Percentiles rank a stretch among this genome's conserved stretches.
Conservation (phyloP, 2,888 invertebrate genomes). For the Acheta domesticus region DNA sequence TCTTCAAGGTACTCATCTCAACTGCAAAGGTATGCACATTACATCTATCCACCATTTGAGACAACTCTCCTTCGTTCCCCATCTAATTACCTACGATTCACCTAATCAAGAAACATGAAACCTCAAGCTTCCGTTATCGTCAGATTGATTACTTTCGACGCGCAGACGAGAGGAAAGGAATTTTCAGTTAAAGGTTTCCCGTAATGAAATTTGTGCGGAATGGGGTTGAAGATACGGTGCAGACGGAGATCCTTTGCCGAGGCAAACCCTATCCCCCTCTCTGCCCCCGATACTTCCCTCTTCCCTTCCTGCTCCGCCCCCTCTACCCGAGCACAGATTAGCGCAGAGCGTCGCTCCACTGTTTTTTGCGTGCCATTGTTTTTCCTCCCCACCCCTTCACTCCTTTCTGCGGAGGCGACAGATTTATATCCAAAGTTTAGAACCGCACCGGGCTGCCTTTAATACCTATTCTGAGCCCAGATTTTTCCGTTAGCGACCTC, state of each 20-base stretch:
- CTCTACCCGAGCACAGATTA: neutral
- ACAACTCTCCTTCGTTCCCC: neutral
- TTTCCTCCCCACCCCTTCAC: neutral
- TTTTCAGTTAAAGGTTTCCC: neutral
- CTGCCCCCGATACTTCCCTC: neutral
- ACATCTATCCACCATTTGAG: too few species aligned
- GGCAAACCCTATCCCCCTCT: neutral
- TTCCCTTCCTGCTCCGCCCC: neutral
- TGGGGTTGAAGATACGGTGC: neutral
- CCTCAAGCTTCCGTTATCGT: neutral
- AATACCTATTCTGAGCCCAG: neutral
- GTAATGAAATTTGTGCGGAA: neutral
- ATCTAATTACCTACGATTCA: neutral
- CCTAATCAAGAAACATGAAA: neutral
- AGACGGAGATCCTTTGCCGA: neutral
- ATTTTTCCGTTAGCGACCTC: slow-evolving; percentile 8
- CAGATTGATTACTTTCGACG: neutral
- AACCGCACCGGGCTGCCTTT: slow-evolving; percentile 2
- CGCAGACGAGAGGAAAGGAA: neutral
- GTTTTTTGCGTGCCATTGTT: slow-evolving; percentile 1
- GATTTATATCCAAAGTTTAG: slow-evolving; percentile 7
- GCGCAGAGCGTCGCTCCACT: neutral
- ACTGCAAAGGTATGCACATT: too few species aligned
- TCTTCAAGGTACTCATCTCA: too few species aligned
- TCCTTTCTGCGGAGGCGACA: neutral